A percentile compares a stretch with the other conserved stretches of the same genome.
phyloP scores from a whole-genome alignment of 53 echinoderm and acorn worm genomes.

The Antedon mediterranea region DNA sequence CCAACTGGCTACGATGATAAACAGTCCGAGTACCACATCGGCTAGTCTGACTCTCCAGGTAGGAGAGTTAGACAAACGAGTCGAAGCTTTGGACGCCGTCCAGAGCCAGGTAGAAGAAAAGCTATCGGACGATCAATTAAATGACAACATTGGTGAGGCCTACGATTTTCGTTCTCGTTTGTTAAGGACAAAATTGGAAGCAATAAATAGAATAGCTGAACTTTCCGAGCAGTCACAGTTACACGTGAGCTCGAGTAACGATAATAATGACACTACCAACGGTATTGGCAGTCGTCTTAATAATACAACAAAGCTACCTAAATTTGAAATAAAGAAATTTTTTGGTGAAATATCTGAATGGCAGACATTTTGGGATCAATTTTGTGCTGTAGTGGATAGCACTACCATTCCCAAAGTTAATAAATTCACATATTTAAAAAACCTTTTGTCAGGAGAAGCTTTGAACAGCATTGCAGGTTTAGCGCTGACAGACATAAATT shows the following conservation, averaged over 20 bases:
- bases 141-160: too few species aligned
- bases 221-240: too few species aligned
- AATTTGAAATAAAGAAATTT: slow-evolving; percentile 11
- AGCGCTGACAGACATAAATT: slow-evolving; percentile 5
- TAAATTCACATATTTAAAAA: slow-evolving; percentile 15
- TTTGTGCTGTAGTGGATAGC: slow-evolving; percentile 1
- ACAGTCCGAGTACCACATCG: background rate
- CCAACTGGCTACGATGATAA: too few species aligned
- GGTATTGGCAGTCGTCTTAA: background rate
- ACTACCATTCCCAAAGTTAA: slow-evolving; percentile 4
- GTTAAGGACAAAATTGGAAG: slow-evolving; percentile 6
- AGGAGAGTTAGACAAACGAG: slow-evolving; percentile 15
- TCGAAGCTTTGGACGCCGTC: background rate
- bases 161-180: slow-evolving; percentile 6
- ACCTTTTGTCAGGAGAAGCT: slow-evolving; percentile 7
- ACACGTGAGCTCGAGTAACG: background rate
- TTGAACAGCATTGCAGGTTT: slow-evolving; percentile 6
- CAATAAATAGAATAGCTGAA: background rate
- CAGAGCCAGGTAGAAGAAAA: slow-evolving; percentile 6
- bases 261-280: background rate
- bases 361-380: slow-evolving; percentile 8
- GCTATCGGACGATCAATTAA: slow-evolving; percentile 8
- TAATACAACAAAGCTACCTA: background rate
- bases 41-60: slow-evolving; percentile 2
- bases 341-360: background rate